Evolutionary conservation across 2,888 invertebrate genomes (phyloP).

Genomic region (Hofmannophila pseudospretella): DNA sequence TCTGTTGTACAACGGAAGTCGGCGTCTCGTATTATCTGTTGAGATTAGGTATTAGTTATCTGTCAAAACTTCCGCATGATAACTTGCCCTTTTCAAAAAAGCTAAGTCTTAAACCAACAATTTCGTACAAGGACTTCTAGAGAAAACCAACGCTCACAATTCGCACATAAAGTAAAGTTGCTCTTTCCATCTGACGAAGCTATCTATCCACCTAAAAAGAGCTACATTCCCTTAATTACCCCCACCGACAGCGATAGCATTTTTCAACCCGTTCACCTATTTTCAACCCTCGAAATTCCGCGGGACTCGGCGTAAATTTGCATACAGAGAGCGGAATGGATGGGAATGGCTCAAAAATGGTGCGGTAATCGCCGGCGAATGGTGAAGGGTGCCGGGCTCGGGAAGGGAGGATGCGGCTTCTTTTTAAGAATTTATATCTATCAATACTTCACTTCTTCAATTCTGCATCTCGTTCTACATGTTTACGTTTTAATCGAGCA

Average conservation of each 20-base stretch:
- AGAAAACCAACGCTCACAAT: too few species aligned
- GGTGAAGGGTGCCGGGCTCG: conserved; percentile 12
- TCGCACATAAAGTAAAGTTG: too few species aligned
- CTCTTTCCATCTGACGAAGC: too few species aligned
- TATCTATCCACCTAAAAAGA: too few species aligned
- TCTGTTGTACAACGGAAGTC: too few species aligned
- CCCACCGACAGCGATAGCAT: not conserved
- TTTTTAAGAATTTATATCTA: not conserved
- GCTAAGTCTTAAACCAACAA: too few species aligned
- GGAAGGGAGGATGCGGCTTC: not conserved
- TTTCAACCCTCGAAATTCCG: not conserved
- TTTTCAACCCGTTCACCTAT: conserved; percentile 3
- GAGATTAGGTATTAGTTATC: too few species aligned
- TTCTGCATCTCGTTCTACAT: not conserved
- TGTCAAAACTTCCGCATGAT: too few species aligned
- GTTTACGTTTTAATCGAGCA: too few species aligned
- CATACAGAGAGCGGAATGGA: conserved; percentile 38
- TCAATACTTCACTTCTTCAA: not conserved
- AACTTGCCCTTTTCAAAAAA: too few species aligned
- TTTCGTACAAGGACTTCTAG: too few species aligned
- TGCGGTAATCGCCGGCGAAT: conserved; percentile 36
- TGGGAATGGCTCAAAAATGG: conserved; percentile 47
- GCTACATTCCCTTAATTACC: not conserved
- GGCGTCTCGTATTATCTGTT: too few species aligned
- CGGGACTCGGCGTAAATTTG: conserved; percentile 30